Conservation (phyloP, 2,113 vertebrate species). For the Antidorcas marsupialis region DNA sequence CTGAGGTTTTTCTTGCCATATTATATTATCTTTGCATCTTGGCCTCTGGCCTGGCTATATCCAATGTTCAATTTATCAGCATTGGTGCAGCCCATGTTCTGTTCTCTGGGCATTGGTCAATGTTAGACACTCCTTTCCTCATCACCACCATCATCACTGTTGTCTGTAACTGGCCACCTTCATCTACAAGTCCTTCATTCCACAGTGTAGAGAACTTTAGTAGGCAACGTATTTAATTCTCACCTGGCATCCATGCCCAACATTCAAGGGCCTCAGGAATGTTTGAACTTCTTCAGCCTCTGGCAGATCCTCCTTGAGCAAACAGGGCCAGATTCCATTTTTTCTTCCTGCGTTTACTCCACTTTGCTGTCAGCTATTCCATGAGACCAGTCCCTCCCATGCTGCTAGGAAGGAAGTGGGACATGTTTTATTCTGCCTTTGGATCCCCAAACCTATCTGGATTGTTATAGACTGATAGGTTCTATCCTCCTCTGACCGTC, state of each 20-base stretch:
- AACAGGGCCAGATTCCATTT: too few relatives aligned
- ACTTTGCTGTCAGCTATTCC: not conserved
- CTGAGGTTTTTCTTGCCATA: not conserved
- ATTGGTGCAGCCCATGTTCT: rapidly evolving
- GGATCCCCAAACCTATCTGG: not conserved
- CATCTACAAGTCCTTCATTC: not conserved
- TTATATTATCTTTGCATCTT: not conserved
- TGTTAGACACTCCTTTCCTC: not conserved
- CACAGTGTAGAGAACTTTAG: not conserved
- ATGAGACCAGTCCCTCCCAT: too few relatives aligned
- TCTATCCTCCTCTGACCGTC: not conserved
- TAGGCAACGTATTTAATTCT: not conserved
- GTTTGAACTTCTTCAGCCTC: not conserved
- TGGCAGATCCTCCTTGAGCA: not conserved
- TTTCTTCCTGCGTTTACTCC: not conserved
- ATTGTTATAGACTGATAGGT: not conserved
- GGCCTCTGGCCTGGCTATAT: not conserved
- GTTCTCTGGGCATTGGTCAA: not conserved
- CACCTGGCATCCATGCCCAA: not conserved
- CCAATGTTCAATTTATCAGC: not conserved
- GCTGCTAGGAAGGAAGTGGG: not conserved
- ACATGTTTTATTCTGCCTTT: not conserved
- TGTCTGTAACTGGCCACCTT: not conserved
- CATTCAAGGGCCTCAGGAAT: not conserved
- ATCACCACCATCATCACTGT: too few relatives aligned